phyloP scores from a whole-genome alignment of 2,113 vertebrate species.

The Misgurnus anguillicaudatus region DNA sequence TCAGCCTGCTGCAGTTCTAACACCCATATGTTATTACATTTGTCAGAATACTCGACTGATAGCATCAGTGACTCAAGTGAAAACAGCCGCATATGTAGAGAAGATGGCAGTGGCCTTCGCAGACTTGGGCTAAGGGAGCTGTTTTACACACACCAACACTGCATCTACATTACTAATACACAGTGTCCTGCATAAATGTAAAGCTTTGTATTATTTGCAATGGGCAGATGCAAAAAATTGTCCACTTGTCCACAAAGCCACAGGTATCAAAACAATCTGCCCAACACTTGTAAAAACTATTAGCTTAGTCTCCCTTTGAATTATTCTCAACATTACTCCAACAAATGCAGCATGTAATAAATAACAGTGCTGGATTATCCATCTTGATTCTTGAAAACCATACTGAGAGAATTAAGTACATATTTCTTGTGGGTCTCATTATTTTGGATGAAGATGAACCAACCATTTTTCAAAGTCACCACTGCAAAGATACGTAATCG shows the following conservation, averaged over 20 bases:
- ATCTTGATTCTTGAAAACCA: conserved; percentile 20
- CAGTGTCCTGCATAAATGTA: not conserved
- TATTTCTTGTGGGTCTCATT: conserved; percentile 10
- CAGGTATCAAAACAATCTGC: conserved; percentile 32
- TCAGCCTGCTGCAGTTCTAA: conserved; percentile 43
- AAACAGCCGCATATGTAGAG: conserved; percentile 44
- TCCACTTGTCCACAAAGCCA: too few species aligned
- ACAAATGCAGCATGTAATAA: conserved; percentile 9
- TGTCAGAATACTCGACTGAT: conserved; percentile 58
- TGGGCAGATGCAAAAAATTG: conserved; percentile 28
- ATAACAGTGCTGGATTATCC: not conserved
- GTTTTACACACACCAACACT: conserved; percentile 49
- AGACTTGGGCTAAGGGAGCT: conserved; percentile 37
- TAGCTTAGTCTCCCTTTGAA: not conserved
- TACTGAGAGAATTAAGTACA: conserved; percentile 13
- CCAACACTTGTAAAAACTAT: not conserved
- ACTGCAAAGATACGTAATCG: conserved; percentile 17
- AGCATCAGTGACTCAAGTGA: conserved; percentile 54
- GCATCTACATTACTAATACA: conserved; percentile 34
- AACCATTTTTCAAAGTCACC: conserved; percentile 35
- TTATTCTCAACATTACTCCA: conserved; percentile 3
- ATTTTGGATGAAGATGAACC: not conserved
- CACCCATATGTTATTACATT: conserved; percentile 61
- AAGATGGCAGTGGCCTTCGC: conserved; percentile 29
- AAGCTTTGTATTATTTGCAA: not conserved